Evolutionary conservation across 2,113 vertebrate genomes (phyloP), one percentile per base, ranked within the genome.

Genomic region (Parus major): DNA sequence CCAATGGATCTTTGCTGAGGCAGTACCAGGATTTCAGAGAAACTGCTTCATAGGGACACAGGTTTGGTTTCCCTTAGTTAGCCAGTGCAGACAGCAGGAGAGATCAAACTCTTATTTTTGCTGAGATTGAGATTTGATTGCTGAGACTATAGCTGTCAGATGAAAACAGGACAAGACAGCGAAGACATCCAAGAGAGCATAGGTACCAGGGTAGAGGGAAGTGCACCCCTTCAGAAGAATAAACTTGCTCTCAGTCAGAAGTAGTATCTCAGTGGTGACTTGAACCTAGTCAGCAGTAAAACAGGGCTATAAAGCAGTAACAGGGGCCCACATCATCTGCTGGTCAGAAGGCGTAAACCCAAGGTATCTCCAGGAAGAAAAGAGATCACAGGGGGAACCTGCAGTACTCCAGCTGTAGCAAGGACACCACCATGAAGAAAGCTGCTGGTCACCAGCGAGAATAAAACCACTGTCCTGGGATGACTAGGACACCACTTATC

Each of bases 251-350:
- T 49, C 31, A 39, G 55, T 36, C 36, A 88, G 44, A 81, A 76
- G 17, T 3, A 61, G 24, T 41, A 31, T 24, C 56, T 77, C 39
- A 66, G 0, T 0, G 0, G 21, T 76, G 44, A 23, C 25, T 71
- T 46, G 28, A 16, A 49, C 22, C 2, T 47, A 84, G 33, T 28
- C 70, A 78, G n/a, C 47, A 41, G 29, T 66, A 29, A 75, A 79
- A 44, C 5, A 79, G 28, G 5, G 25, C 22, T 46, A 28, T 22
- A 71, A 70, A 78, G 44, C 24, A 90, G 8, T 21, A 35, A 60
- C 12, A 64, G 35, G 10, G 20, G 8, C 35, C 12, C 27, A 71
- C 33, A 36, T 27, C 12, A 64, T 16, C 39, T 35, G 36, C 29
- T 46, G 15, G 29, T 68, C 47, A 65, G 22, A 76, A 21, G 5